A percentile compares a stretch with the other conserved stretches of the same genome.
Evolutionary conservation across 2,888 invertebrate genomes (phyloP).

Genomic region (Pilophorus perplexus): DNA sequence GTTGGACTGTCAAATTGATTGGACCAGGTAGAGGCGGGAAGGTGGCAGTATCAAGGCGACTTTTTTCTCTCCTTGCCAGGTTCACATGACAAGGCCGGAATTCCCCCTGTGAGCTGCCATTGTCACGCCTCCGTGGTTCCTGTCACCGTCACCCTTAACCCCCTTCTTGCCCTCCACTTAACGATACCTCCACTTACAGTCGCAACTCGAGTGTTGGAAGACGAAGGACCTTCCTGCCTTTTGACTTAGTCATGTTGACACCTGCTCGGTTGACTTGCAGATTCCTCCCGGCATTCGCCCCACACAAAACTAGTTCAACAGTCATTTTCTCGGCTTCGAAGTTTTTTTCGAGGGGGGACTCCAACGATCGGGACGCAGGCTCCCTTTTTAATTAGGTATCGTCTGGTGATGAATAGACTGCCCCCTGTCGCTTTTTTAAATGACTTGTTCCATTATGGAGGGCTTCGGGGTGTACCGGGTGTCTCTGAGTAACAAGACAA

Average conservation of each 20-base stretch:
- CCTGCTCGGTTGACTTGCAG: conserved; percentile 39
- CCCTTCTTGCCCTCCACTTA: neutral
- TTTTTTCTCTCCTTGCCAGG: no score
- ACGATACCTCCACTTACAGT: conserved; percentile 35
- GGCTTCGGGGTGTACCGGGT: conserved; percentile 14
- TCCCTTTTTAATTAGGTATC: conserved; percentile 39
- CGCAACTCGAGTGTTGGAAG: conserved; percentile 10
- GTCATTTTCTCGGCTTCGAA: conserved; percentile 33
- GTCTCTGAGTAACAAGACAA: conserved; percentile 35
- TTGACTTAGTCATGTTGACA: conserved; percentile 35
- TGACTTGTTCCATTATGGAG: conserved; percentile 39
- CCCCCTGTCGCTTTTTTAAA: conserved; percentile 41
- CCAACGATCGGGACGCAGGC: conserved; percentile 26
- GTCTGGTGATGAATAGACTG: conserved; percentile 38
- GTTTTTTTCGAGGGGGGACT: neutral
- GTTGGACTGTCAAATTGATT: no score
- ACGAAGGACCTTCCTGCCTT: neutral
- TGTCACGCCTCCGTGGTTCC: conserved; percentile 23
- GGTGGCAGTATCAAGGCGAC: no score
- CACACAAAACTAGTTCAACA: conserved; percentile 38
- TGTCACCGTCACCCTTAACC: conserved; percentile 5
- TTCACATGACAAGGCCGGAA: no score
- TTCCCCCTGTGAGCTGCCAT: no score
- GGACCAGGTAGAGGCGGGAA: no score
- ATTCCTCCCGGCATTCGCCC: conserved; percentile 40